These are phyloP conservation scores for Ylistrum balloti DNA, from an alignment of 1,140 invertebrate genomes.

Conservation along the genomic window DNA sequence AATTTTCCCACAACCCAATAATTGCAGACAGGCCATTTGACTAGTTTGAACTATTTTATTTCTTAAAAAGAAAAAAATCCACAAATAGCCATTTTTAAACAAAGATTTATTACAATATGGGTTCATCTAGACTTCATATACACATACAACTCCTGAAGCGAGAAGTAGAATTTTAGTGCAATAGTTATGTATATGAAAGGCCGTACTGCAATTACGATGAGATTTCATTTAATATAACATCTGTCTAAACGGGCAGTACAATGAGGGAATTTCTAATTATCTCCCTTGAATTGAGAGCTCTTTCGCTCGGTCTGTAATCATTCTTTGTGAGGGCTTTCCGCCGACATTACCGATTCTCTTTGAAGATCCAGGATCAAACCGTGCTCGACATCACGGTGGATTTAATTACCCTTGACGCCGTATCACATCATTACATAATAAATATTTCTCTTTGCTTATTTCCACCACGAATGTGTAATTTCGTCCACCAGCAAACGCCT, in stretches of 20 bases:
- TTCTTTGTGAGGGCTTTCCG: constrained; percentile 13
- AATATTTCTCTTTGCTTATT: constrained; percentile 30
- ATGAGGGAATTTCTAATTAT: constrained; percentile 40
- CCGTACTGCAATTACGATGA: constrained; percentile 1
- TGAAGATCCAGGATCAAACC: not conserved
- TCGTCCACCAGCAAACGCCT: constrained; percentile 8
- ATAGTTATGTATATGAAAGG: constrained; percentile 5
- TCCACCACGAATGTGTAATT: constrained; percentile 5
- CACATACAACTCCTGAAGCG: not conserved
- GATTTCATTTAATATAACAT: constrained; percentile 40
- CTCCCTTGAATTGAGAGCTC: constrained; percentile 30
- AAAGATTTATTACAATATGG: not conserved
- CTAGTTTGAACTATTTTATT: not conserved
- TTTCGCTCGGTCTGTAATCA: constrained; percentile 32
- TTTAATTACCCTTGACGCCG: not conserved
- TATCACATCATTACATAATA: constrained; percentile 28
- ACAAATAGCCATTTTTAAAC: constrained; percentile 11
- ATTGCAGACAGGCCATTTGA: not conserved
- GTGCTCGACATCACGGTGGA: not conserved
- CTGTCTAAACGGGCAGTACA: constrained; percentile 3
- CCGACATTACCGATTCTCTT: constrained; percentile 6
- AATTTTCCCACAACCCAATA: constrained; percentile 8
- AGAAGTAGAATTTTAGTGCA: not conserved
- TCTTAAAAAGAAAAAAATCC: not conserved
- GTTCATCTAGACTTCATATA: not conserved